Evolutionary conservation across 2,797 vertebrate genomes (phyloP).

Genomic region (Sciaenops ocellatus): DNA sequence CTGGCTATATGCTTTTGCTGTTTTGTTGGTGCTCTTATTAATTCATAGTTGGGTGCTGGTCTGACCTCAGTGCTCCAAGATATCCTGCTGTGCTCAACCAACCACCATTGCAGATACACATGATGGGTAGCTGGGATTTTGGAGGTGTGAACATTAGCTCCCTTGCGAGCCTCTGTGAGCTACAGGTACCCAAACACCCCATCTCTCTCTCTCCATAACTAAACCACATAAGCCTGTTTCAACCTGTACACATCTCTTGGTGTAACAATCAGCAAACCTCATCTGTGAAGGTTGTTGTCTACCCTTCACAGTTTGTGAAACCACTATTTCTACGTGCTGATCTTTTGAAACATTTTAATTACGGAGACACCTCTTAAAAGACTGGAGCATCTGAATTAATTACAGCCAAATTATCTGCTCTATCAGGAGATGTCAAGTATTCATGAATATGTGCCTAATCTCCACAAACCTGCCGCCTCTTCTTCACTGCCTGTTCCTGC

Average conservation of each 20-base stretch:
- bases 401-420: conserved; percentile 45
- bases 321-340: background rate
- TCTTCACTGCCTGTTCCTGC: conserved; percentile 30
- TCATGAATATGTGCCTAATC: conserved; percentile 55
- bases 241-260: conserved; percentile 7
- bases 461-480: conserved; percentile 52
- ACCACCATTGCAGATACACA: conserved; percentile 38
- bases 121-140: conserved; percentile 45
- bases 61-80: conserved; percentile 35
- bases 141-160: conserved; percentile 37
- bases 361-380: conserved; percentile 10
- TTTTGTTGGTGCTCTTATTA: conserved; percentile 35
- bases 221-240: conserved; percentile 41
- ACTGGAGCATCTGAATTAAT: conserved; percentile 46
- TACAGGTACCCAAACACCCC: conserved; percentile 8
- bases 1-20: conserved; percentile 19
- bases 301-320: background rate
- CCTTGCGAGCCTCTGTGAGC: conserved; percentile 33
- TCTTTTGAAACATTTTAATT: conserved; percentile 24
- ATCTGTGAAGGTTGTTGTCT: conserved; percentile 2
- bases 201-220: conserved; percentile 15
- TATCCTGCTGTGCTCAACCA: conserved; percentile 46
- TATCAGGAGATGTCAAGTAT: conserved; percentile 43
- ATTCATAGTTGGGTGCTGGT: conserved; percentile 50
- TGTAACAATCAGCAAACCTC: conserved; percentile 21